Evolutionary conservation across 1,140 invertebrate genomes (phyloP).

Genomic region (Batillaria attramentaria): DNA sequence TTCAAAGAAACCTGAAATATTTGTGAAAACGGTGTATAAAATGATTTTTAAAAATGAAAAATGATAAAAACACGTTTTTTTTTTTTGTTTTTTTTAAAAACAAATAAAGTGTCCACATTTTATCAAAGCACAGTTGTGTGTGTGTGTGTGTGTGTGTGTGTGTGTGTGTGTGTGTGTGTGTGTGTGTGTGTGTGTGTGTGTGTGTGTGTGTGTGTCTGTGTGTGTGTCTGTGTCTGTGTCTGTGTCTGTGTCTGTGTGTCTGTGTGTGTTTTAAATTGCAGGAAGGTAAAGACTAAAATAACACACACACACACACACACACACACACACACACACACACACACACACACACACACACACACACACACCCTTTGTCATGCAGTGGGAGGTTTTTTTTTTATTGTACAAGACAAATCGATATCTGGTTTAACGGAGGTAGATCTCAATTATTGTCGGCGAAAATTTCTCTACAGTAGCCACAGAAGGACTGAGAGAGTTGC

Average conservation of each 20-base stretch:
- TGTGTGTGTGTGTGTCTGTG: slow-evolving; percentile 10
- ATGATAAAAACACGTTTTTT: neutral
- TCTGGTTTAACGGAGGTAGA: neutral
- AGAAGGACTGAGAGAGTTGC: neutral
- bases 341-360: neutral
- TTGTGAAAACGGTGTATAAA: no score
- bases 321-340: neutral
- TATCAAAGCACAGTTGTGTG: neutral
- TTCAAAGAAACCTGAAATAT: no score
- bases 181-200: neutral
- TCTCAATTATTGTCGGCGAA: neutral
- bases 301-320: slow-evolving; percentile 18
- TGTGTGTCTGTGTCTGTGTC: neutral
- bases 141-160: neutral
- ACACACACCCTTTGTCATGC: no score
- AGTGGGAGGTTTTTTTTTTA: no score
- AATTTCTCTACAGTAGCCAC: no score
- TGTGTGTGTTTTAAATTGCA: neutral
- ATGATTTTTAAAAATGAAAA: neutral
- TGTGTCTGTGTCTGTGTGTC: neutral
- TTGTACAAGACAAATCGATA: neutral
- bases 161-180: neutral
- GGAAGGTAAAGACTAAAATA: neutral
- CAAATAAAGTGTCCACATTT: neutral
- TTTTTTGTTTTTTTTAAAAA: neutral